Percentiles rank a stretch among this genome's conserved stretches.
These are phyloP conservation scores for Venustoraphidia nigricollis DNA, from an alignment of 2,888 invertebrate species.

Conservation along the genomic window DNA sequence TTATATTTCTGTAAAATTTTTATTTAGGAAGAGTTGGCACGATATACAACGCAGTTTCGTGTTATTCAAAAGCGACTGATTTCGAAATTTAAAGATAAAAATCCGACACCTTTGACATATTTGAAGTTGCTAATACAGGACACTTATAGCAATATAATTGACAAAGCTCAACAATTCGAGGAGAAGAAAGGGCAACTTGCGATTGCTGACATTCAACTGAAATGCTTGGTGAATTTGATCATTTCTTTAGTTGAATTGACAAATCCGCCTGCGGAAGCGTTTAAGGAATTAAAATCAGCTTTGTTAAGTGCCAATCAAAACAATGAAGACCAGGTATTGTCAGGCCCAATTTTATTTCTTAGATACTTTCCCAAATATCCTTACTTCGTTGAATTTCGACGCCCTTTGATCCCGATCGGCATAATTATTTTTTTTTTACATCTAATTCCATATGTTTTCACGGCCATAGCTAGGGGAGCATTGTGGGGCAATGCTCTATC, in stretches of 20 bases:
- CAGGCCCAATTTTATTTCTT: not conserved
- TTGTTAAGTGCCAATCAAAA: constrained; percentile 20
- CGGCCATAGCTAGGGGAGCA: no score
- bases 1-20: constrained; percentile 1
- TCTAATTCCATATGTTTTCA: no score
- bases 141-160: constrained; percentile 45
- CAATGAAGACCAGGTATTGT: constrained; percentile 21
- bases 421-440: no score
- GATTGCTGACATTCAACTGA: constrained; percentile 19
- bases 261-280: constrained; percentile 17
- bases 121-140: constrained; percentile 56
- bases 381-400: no score
- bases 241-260: constrained; percentile 19
- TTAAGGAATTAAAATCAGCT: constrained; percentile 17
- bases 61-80: constrained; percentile 61
- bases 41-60: constrained; percentile 56
- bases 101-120: constrained; percentile 54
- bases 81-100: constrained; percentile 63
- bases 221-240: constrained; percentile 20
- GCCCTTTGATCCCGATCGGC: no score
- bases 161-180: constrained; percentile 32
- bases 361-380: no score
- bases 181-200: constrained; percentile 24
- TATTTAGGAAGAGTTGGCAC: constrained; percentile 31
- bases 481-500: no score